Evolutionary conservation across 2,888 invertebrate genomes (phyloP).

Genomic region (Isoperla grammatica): DNA sequence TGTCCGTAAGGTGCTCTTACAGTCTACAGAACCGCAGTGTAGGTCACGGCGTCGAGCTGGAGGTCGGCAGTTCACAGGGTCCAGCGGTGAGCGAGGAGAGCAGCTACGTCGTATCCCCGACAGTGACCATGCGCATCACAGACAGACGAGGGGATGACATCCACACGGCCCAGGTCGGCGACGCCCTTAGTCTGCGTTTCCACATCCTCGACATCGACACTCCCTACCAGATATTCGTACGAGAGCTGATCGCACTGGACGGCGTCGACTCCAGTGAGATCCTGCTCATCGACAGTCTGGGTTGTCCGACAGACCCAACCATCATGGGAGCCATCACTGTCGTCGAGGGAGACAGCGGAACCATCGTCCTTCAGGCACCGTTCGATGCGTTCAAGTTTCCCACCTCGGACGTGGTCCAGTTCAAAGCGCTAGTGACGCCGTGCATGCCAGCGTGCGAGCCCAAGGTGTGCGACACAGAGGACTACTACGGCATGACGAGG

Average conservation of each 20-base stretch:
- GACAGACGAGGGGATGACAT: constrained; percentile 43
- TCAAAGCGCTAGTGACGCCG: constrained; percentile 42
- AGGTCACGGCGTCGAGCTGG: constrained; percentile 41
- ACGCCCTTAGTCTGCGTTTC: constrained; percentile 45
- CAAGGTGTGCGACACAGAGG: constrained; percentile 39
- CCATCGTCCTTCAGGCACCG: constrained; percentile 39
- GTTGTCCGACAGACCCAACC: constrained; percentile 44
- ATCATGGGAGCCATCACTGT: constrained; percentile 42
- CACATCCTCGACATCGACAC: constrained; percentile 42
- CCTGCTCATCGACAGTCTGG: constrained; percentile 44
- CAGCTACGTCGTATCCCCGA: constrained; percentile 44
- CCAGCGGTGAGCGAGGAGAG: constrained; percentile 40
- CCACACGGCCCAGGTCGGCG: constrained; percentile 45
- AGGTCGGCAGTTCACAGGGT: constrained; percentile 39
- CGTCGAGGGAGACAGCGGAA: constrained; percentile 29
- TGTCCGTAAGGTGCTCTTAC: constrained; percentile 45
- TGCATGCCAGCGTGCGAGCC: constrained; percentile 41
- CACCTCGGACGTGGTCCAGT: constrained; percentile 42
- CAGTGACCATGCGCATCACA: constrained; percentile 46
- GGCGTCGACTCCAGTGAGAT: constrained; percentile 44
- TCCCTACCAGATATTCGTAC: constrained; percentile 47
- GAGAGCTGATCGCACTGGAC: constrained; percentile 46
- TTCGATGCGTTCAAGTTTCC: constrained; percentile 45
- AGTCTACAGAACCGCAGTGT: constrained; percentile 44
- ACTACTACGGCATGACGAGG: constrained; percentile 41